Evolutionary conservation across 2,888 invertebrate species (phyloP).

Genomic region (Cerceris rybyensis): DNA sequence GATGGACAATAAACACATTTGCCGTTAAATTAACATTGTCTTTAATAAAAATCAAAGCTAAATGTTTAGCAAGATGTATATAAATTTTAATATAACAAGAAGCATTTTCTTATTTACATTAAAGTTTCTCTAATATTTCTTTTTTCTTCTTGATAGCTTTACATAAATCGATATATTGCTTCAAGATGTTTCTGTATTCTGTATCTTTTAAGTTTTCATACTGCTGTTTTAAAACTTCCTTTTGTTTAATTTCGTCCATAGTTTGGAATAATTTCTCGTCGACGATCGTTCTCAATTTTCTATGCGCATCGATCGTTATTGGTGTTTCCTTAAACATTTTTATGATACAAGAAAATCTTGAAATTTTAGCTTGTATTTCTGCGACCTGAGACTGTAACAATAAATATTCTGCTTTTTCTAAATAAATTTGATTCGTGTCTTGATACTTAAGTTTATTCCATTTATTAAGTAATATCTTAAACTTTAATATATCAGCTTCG

Average conservation of each 20-base stretch:
- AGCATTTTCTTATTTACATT: neutral
- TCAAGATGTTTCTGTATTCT: constrained; percentile 81
- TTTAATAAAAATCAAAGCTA: no score
- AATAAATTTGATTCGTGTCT: constrained; percentile 72
- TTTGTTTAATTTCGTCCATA: constrained; percentile 77
- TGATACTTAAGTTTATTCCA: constrained; percentile 77
- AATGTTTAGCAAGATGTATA: no score
- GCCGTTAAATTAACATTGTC: neutral
- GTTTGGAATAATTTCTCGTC: constrained; percentile 77
- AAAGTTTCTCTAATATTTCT: constrained; percentile 69
- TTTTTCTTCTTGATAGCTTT: constrained; percentile 80
- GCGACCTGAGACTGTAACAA: constrained; percentile 73
- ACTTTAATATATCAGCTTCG: constrained; percentile 74
- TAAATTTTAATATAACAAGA: no score
- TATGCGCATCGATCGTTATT: constrained; percentile 80
- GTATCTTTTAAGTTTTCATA: constrained; percentile 80
- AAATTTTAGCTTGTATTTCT: constrained; percentile 77
- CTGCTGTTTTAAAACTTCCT: constrained; percentile 77
- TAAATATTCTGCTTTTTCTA: constrained; percentile 74
- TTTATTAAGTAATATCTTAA: constrained; percentile 74
- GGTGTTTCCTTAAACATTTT: constrained; percentile 82
- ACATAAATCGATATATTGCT: constrained; percentile 79
- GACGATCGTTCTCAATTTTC: constrained; percentile 77
- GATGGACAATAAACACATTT: constrained; percentile 2
- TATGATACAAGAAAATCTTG: constrained; percentile 76